Percentiles rank a stretch among this genome's conserved stretches.
Conservation (phyloP, 2,888 invertebrate species). For the Agapostemon virescens region DNA sequence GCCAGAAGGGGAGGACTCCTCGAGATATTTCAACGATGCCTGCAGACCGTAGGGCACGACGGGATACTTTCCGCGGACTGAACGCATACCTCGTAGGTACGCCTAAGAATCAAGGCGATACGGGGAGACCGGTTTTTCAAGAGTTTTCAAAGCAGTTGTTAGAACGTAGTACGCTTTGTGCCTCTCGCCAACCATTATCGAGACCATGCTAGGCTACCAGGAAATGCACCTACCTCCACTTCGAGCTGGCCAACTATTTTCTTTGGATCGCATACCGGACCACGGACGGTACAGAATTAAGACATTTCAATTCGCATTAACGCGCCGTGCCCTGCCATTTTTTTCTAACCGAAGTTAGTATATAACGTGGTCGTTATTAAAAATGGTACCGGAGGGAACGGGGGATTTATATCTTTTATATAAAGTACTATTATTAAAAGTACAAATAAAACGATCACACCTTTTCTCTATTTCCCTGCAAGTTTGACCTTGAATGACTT, state of each 20-base stretch:
- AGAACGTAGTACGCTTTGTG: constrained; percentile 25
- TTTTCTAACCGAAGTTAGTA: no score
- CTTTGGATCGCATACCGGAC: neutral
- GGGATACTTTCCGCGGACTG: constrained; percentile 57
- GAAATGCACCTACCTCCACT: neutral
- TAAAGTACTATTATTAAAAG: no score
- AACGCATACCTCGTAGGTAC: constrained; percentile 52
- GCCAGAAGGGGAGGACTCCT: constrained; percentile 38
- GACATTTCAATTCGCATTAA: neutral
- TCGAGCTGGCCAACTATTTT: neutral
- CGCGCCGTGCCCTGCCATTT: no score
- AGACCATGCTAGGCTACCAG: neutral
- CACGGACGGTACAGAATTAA: neutral
- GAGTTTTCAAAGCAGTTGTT: constrained; percentile 60
- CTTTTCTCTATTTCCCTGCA: no score
- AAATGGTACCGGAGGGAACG: no score
- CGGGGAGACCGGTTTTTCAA: constrained; percentile 29
- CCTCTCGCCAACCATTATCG: constrained; percentile 24
- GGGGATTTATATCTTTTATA: no score
- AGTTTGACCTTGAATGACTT: no score
- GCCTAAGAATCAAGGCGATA: constrained; percentile 55
- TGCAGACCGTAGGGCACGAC: constrained; percentile 47
- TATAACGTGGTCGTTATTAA: no score
- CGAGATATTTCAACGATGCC: constrained; percentile 61
- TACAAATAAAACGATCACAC: no score